Percentiles rank a stretch among this genome's conserved stretches.
phyloP scores from a whole-genome alignment of 2,113 vertebrate genomes.

The Trichomycterus rosablanca region DNA sequence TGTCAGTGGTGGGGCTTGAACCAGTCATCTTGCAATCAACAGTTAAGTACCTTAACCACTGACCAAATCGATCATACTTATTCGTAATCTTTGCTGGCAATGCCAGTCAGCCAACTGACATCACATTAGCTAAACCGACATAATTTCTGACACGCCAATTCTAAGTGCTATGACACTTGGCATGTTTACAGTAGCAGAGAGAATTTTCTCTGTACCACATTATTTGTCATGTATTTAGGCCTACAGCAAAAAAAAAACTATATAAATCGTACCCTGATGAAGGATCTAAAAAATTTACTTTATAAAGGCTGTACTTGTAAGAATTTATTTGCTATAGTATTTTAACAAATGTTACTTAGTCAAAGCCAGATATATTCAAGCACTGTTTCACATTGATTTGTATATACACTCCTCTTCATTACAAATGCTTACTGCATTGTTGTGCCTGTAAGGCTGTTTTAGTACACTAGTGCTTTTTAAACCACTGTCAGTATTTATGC shows the following conservation, averaged over 20 bases:
- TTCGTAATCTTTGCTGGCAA: too few species aligned
- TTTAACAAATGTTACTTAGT: too few species aligned
- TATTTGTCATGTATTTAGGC: slow-evolving; percentile 17
- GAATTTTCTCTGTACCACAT: slow-evolving; percentile 31
- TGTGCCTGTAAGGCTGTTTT: slow-evolving; percentile 33
- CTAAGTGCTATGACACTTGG: slow-evolving; percentile 24
- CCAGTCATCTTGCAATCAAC: too few species aligned
- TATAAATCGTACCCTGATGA: not conserved
- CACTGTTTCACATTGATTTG: slow-evolving; percentile 29
- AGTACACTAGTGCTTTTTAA: slow-evolving; percentile 34
- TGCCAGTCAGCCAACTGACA: too few species aligned
- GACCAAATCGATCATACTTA: too few species aligned
- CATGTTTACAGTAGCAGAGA: slow-evolving; percentile 30
- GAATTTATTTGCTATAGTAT: too few species aligned
- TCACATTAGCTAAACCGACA: too few species aligned
- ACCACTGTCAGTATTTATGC: slow-evolving; percentile 40
- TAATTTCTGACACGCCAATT: too few species aligned
- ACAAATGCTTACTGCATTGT: slow-evolving; percentile 29
- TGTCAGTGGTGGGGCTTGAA: too few species aligned
- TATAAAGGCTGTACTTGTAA: not conserved
- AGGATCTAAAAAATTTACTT: not conserved
- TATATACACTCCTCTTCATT: slow-evolving; percentile 11
- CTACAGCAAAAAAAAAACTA: too few species aligned
- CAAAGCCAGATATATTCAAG: slow-evolving; percentile 1
- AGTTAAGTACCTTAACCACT: too few species aligned